A percentile compares a stretch with the other conserved stretches of the same genome.
Evolutionary conservation across 2,888 invertebrate genomes (phyloP).

Genomic region (Dexiosoma caninum): DNA sequence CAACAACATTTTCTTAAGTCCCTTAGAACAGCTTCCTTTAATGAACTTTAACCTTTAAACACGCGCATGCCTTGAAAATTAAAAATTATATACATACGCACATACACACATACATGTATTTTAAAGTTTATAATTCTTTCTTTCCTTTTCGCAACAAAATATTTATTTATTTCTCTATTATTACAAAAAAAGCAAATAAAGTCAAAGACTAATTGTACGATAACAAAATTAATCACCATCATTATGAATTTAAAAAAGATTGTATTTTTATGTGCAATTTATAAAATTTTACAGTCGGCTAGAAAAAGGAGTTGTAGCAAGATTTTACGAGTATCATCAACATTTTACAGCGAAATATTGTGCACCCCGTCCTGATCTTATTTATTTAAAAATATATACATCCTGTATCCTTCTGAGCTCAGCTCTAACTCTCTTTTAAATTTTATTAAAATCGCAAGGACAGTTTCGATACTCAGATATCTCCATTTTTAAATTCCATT

Average conservation of each 20-base stretch:
- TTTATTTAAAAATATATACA: too few species aligned
- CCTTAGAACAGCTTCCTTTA: constrained; percentile 2
- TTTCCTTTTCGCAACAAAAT: neutral
- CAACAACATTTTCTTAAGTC: constrained; percentile 5
- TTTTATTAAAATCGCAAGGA: too few species aligned
- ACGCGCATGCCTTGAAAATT: constrained; percentile 42
- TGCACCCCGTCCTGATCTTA: too few species aligned
- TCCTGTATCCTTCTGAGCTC: too few species aligned
- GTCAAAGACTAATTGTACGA: constrained; percentile 5
- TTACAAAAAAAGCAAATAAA: neutral
- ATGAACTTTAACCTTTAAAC: constrained; percentile 57
- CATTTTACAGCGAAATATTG: too few species aligned
- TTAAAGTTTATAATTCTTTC: constrained; percentile 19
- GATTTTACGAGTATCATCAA: too few species aligned
- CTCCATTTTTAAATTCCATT: too few species aligned
- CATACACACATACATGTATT: too few species aligned
- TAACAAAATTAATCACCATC: constrained; percentile 8
- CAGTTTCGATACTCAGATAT: too few species aligned
- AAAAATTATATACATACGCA: neutral
- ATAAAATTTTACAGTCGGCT: neutral
- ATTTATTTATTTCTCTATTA: neutral
- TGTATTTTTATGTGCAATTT: neutral
- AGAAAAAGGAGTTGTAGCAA: too few species aligned
- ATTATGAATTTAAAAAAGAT: neutral
- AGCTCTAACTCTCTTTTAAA: too few species aligned